Evolutionary conservation across 2,888 invertebrate genomes (phyloP), one percentile per base, ranked within the genome.

Genomic region (Dolichopus griseipennis): DNA sequence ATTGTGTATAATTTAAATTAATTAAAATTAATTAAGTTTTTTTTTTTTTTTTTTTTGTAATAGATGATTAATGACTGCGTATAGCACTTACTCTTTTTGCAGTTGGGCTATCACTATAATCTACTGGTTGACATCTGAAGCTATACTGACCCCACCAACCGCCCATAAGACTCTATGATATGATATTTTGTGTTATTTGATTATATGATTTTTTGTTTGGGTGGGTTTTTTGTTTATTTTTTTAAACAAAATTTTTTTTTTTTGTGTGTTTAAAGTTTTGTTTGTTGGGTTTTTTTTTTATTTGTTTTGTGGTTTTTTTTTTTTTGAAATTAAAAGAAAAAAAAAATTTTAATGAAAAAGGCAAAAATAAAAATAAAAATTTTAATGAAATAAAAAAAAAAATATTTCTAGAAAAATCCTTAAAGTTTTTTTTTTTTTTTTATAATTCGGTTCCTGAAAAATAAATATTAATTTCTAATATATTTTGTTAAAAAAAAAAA

Each of bases 111-210:
- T 89, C 86, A 75, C 90, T 86, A 85, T 92, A 90, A 85, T 95
- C 94, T 82, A 95, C 93, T 71, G 93, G 93, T 84, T 95, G 92
- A 85, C 95, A 95, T 79, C 88, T 88, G 80, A 90, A 88, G 83
- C 89, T 92, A 88, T 95, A 95, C 79, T 92, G 88, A 79, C 88
- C 87, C 87, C 91, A 90, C 94, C 94, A 95, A 81, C 94, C 94
- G 78, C 91, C 90, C 89, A 90, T 90, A 85, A 91, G 86, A 83
- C 90, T 88, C 92, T 92, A 85, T 82, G 82, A 77, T 74, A 74
- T 12, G 6, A 62, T 8, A 21, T 21, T 62, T 62, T 22, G 20
- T 22, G 62, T 21, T 72, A 68, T 67, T 62, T 62, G 5, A 6
- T 9, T 52, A 52, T 61, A 52, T 27, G 15, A 12, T 12, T 52